Evolutionary conservation across 1,140 invertebrate species (phyloP).

Genomic region (Amyelois transitella): DNA sequence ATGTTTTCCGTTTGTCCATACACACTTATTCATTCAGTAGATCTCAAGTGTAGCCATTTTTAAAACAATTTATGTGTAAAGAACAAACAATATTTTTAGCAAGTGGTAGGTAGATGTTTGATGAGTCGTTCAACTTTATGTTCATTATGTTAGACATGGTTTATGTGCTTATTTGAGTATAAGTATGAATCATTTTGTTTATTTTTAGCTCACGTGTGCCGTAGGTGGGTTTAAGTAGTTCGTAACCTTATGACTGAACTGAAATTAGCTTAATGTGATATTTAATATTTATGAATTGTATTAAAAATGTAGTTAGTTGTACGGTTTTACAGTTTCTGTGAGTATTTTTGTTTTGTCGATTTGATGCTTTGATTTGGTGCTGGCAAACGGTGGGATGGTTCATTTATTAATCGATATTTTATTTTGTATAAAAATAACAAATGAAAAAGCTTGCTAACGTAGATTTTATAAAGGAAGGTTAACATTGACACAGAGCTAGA

Average conservation of each 20-base stretch:
- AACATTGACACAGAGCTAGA: no score
- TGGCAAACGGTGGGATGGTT: slow-evolving; percentile 1
- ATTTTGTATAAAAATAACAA: not conserved
- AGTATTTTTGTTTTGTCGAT: slow-evolving; percentile 17
- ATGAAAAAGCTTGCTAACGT: no score
- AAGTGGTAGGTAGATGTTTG: not conserved
- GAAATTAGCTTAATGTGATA: slow-evolving; percentile 71
- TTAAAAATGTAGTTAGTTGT: slow-evolving; percentile 49
- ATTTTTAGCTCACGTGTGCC: slow-evolving; percentile 30
- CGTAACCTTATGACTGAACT: slow-evolving; percentile 57
- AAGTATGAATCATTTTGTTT: slow-evolving; percentile 6
- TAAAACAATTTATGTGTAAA: not conserved
- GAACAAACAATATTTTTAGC: not conserved
- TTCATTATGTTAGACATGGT: not conserved
- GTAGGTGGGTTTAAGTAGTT: slow-evolving; percentile 42
- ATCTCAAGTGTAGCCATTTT: not conserved
- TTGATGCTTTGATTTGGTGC: slow-evolving; percentile 14
- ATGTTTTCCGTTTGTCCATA: not conserved
- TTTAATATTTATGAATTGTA: slow-evolving; percentile 67
- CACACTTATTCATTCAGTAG: no score
- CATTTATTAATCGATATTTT: not conserved
- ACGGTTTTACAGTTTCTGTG: slow-evolving; percentile 33
- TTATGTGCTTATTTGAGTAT: not conserved
- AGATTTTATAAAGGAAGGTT: no score
- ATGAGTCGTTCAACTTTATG: not conserved